phyloP scores from a whole-genome alignment of 2,797 vertebrate genomes.

The Cynopterus sphinx region DNA sequence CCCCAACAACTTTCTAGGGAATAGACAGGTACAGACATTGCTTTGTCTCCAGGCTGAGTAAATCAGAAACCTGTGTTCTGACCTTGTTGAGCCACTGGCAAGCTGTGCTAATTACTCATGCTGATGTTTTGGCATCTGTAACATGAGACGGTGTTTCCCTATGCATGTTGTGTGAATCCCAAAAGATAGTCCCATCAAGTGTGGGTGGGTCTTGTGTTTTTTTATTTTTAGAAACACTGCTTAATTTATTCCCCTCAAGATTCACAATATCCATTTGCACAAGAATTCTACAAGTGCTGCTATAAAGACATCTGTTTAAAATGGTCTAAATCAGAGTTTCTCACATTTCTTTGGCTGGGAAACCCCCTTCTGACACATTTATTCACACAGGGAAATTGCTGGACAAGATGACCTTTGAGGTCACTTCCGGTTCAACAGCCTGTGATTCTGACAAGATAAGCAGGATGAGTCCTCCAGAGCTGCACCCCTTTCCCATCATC shows the following conservation, averaged over 20 bases:
- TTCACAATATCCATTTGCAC: not conserved
- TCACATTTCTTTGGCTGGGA: not conserved
- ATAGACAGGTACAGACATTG: rapidly evolving
- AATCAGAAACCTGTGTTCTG: not conserved
- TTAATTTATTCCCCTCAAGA: not conserved
- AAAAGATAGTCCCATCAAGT: not conserved
- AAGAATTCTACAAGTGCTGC: not conserved
- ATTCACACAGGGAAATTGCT: not conserved
- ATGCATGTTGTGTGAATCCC: not conserved
- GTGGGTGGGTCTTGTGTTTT: not conserved
- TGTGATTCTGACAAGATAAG: not conserved
- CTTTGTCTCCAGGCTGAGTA: not conserved
- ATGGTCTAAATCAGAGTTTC: not conserved
- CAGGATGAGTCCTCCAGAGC: no score
- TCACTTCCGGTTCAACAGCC: not conserved
- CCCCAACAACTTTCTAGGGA: not conserved
- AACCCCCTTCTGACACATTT: not conserved
- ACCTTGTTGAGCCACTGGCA: no score
- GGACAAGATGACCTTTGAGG: not conserved
- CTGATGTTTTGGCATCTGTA: not conserved
- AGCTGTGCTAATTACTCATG: not conserved
- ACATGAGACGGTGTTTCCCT: not conserved
- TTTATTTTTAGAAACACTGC: not conserved
- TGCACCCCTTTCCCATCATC: not conserved
- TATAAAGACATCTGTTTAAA: slow-evolving; percentile 10